These are phyloP conservation scores for Augochlorella aurata DNA, from an alignment of 2,888 invertebrate genomes.

Conservation along the genomic window DNA sequence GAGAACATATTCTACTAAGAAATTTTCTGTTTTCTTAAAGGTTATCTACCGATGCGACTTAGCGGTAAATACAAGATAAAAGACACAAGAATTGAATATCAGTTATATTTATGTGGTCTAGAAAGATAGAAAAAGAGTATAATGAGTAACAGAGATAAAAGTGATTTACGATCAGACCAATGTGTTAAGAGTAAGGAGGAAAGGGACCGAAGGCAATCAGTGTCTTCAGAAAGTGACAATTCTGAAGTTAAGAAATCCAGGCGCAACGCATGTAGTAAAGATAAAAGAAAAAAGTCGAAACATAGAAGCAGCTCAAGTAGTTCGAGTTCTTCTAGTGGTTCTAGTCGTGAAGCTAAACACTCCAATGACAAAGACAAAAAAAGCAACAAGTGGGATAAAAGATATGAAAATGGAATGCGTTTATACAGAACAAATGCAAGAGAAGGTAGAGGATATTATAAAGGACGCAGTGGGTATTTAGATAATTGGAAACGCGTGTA, in stretches of 20 bases:
- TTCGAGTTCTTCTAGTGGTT: slow-evolving; percentile 64
- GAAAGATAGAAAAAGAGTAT: slow-evolving; percentile 14
- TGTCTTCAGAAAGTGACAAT: slow-evolving; percentile 63
- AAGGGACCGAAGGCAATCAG: slow-evolving; percentile 65
- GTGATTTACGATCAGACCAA: slow-evolving; percentile 62
- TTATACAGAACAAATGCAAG: slow-evolving; percentile 43
- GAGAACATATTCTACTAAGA: slow-evolving; percentile 7
- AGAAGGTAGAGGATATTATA: slow-evolving; percentile 58
- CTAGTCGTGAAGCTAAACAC: slow-evolving; percentile 52
- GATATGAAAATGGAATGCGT: slow-evolving; percentile 57
- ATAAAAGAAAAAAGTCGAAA: slow-evolving; percentile 71
- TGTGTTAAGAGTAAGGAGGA: slow-evolving; percentile 56
- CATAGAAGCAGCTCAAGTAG: slow-evolving; percentile 67
- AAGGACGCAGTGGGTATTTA: slow-evolving; percentile 41
- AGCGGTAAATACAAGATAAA: slow-evolving; percentile 32
- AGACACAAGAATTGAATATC: slow-evolving; percentile 7
- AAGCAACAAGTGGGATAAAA: slow-evolving; percentile 40
- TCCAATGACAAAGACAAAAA: slow-evolving; percentile 43
- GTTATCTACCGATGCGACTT: slow-evolving; percentile 38
- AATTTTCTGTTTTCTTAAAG: slow-evolving; percentile 28
- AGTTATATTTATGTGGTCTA: slow-evolving; percentile 22
- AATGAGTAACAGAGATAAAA: slow-evolving; percentile 70
- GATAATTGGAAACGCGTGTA: slow-evolving; percentile 56
- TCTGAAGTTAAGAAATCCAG: slow-evolving; percentile 61
- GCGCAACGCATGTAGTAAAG: slow-evolving; percentile 69